These are phyloP conservation scores for Chamaetylas fuelleborni DNA, from an alignment of 2,113 vertebrate species.

Conservation along the genomic window DNA sequence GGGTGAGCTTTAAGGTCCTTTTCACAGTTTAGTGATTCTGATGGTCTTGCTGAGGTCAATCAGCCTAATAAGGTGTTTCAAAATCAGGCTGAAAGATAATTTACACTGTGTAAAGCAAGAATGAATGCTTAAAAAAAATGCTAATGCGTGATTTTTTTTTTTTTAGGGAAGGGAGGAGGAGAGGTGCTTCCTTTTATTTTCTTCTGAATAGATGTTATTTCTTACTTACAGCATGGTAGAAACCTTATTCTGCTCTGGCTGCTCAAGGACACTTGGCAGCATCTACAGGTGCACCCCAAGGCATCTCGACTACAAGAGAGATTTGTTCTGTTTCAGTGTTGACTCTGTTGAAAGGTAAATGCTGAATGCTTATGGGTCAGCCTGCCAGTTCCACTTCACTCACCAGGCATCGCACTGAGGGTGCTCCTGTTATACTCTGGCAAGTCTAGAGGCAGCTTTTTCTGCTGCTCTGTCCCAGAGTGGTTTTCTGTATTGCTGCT, in stretches of 20 bases:
- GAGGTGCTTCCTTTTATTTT: not conserved
- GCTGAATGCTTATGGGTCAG: not conserved
- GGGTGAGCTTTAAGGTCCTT: not conserved
- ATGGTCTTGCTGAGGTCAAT: not conserved
- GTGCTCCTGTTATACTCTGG: not conserved
- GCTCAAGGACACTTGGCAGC: conserved; percentile 56
- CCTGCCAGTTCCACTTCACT: not conserved
- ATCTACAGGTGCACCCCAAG: conserved; percentile 71
- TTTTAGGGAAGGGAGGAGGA: too few species aligned
- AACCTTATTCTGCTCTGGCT: conserved; percentile 65
- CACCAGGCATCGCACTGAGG: rapidly evolving
- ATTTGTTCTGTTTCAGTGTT: conserved; percentile 72
- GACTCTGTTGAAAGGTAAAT: conserved; percentile 72
- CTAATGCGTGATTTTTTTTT: not conserved
- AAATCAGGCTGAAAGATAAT: not conserved
- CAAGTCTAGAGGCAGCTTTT: not conserved
- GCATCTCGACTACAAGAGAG: conserved; percentile 71
- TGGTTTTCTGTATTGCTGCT: not conserved
- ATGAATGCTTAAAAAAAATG: not conserved
- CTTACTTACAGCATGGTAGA: conserved; percentile 61
- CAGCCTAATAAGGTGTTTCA: not conserved
- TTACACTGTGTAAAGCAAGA: not conserved
- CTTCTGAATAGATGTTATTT: not conserved
- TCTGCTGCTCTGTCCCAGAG: not conserved
- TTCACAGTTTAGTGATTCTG: not conserved